Percentiles rank a stretch among this genome's conserved stretches.
phyloP scores from a whole-genome alignment of 2,797 vertebrate species.

The Microcaecilia unicolor region DNA sequence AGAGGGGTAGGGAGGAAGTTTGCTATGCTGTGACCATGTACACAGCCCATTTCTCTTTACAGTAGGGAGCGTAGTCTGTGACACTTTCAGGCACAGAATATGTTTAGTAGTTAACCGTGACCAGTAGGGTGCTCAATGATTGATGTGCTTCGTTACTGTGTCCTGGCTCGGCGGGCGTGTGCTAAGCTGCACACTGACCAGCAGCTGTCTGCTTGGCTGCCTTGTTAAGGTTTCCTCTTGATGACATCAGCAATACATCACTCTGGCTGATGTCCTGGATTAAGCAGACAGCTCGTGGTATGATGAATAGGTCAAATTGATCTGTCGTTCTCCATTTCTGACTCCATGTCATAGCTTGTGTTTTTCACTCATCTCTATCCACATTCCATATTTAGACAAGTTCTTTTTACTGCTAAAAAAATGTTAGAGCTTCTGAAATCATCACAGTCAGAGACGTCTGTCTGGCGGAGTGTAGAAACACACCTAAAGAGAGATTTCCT shows the following conservation, averaged over 20 bases:
- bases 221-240: slow-evolving; percentile 56
- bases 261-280: slow-evolving; percentile 54
- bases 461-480: too few species aligned
- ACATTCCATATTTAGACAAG: slow-evolving; percentile 54
- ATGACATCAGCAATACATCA: slow-evolving; percentile 63
- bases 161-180: slow-evolving; percentile 34
- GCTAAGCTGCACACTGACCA: slow-evolving; percentile 45
- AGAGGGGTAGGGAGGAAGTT: too few species aligned
- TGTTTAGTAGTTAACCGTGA: slow-evolving; percentile 49
- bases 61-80: too few species aligned
- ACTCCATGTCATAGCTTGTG: background rate
- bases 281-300: slow-evolving; percentile 51
- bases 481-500: too few species aligned
- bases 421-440: too few species aligned
- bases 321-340: slow-evolving; percentile 15
- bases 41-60: too few species aligned
- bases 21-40: too few species aligned
- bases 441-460: too few species aligned
- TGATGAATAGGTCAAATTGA: slow-evolving; percentile 55
- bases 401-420: too few species aligned
- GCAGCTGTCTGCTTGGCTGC: slow-evolving; percentile 45
- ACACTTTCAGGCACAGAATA: slow-evolving; percentile 29
- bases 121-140: slow-evolving; percentile 53
- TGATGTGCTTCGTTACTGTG: slow-evolving; percentile 35
- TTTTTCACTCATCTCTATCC: background rate